Percentiles rank a stretch among this genome's conserved stretches.
These are phyloP conservation scores for Oryzias javanicus DNA, from an alignment of 2,113 vertebrate species.

Conservation along the genomic window DNA sequence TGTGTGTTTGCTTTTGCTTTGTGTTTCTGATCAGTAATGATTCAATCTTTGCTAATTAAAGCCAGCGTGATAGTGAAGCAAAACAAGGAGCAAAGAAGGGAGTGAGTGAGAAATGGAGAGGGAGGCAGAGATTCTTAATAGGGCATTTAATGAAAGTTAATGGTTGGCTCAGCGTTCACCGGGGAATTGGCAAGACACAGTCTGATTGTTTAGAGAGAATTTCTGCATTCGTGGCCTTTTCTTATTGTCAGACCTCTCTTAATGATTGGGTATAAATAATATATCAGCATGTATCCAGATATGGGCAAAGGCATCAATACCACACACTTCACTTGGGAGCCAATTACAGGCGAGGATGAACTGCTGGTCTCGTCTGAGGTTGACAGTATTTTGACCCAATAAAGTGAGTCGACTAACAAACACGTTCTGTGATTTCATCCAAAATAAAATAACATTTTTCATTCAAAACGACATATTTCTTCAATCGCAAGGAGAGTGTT, in stretches of 20 bases:
- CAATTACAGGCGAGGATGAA: constrained; percentile 49
- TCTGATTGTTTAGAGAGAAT: constrained; percentile 24
- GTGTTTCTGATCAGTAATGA: constrained; percentile 46
- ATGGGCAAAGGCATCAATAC: constrained; percentile 22
- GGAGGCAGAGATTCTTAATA: constrained; percentile 41
- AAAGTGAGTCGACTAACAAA: constrained; percentile 8
- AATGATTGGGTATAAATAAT: constrained; percentile 34
- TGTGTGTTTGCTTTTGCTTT: constrained; percentile 6
- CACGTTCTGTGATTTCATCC: not conserved
- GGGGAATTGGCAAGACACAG: constrained; percentile 22
- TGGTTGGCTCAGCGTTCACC: constrained; percentile 32
- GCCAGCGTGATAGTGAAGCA: constrained; percentile 24
- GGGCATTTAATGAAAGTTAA: constrained; percentile 63
- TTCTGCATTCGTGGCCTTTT: constrained; percentile 9
- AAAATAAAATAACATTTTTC: not conserved
- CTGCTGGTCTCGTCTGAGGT: constrained; percentile 16
- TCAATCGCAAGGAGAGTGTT: too few relatives aligned
- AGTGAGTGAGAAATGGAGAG: constrained; percentile 7
- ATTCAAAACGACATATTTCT: not conserved
- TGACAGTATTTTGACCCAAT: constrained; percentile 12
- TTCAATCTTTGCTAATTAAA: constrained; percentile 58
- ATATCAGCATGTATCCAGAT: constrained; percentile 10
- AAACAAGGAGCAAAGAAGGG: constrained; percentile 12
- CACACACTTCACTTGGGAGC: constrained; percentile 49
- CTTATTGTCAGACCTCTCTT: constrained; percentile 31